Evolutionary conservation across 23 tunicate genomes (phyloP), one percentile per base, ranked within the genome.

Genomic region (Ascidia mentula): DNA sequence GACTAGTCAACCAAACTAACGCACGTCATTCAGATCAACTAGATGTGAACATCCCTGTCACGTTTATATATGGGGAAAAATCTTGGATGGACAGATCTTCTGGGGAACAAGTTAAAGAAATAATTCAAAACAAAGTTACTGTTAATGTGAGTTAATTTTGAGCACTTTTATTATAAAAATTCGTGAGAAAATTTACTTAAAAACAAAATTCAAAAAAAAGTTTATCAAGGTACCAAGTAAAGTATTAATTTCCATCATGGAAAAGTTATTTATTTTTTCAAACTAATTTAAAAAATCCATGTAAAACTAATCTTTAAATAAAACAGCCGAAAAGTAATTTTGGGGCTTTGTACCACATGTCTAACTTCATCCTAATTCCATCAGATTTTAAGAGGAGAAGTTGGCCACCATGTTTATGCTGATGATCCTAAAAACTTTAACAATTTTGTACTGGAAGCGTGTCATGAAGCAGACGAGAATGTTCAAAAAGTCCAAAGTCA

Each of bases 361-460:
- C n/a, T n/a, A n/a, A n/a, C n/a, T 85, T 79, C n/a, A n/a, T n/a
- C n/a, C n/a, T n/a, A n/a, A n/a, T n/a, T n/a, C n/a, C n/a, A n/a
- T 24, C 82, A 89, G 95, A 82, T 92, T 5, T 78, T 93, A 24
- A 76, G 88, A 79, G 93, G 89, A 24, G 98, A 53, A 53, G 65
- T 92, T 31, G 98, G 98, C 17, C 98, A 93, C 72, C 98, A 93
- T 38, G 89, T 93, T 12, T 93, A 88, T 73, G 98, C 98, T 17
- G 98, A 93, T 40, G 76, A 79, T 33, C 98, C 98, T 0, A 87
- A 84, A 5, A 32, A 72, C 30, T 93, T 93, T 65, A 89, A 93
- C 82, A 38, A 69, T 37, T 79, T 88, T 20, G 92, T 53, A 20
- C 24, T 93, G 32, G 73, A 87, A 78, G 38, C 85, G 31, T 69